Percentiles rank a stretch among this genome's conserved stretches.
Conservation (phyloP, 2,888 invertebrate species). For the Acronicta psi region DNA sequence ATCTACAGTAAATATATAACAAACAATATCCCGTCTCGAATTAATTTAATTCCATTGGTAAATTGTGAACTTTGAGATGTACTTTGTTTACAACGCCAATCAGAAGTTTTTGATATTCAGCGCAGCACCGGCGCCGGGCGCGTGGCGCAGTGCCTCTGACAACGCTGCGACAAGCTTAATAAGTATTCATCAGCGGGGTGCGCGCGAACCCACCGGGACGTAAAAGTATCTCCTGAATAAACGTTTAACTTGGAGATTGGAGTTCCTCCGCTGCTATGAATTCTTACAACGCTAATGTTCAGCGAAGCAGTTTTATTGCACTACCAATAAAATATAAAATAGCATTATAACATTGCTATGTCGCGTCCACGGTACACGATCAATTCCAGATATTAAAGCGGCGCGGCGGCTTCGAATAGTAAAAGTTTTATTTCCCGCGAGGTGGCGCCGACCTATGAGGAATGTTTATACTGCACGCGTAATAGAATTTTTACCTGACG, state of each 20-base stretch:
- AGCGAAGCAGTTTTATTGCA: slow-evolving; percentile 61
- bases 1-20: not conserved
- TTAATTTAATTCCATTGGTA: slow-evolving; percentile 39
- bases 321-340: slow-evolving; percentile 68
- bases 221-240: slow-evolving; percentile 55
- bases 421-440: slow-evolving; percentile 78
- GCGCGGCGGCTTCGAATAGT: slow-evolving; percentile 65
- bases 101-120: slow-evolving; percentile 56
- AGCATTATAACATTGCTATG: slow-evolving; percentile 54
- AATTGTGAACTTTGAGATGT: slow-evolving; percentile 35
- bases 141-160: slow-evolving; percentile 26
- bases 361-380: slow-evolving; percentile 54
- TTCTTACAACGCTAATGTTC: slow-evolving; percentile 61
- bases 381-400: slow-evolving; percentile 72
- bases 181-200: slow-evolving; percentile 55
- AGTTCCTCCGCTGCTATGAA: slow-evolving; percentile 45
- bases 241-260: slow-evolving; percentile 58
- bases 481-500: slow-evolving; percentile 68
- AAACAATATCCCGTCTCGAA: slow-evolving; percentile 24
- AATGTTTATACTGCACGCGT: slow-evolving; percentile 38
- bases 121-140: slow-evolving; percentile 29
- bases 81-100: slow-evolving; percentile 52
- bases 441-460: slow-evolving; percentile 40
- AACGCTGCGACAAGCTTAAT: slow-evolving; percentile 54
- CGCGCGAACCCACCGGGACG: slow-evolving; percentile 41